Conservation (phyloP, 2,797 vertebrate genomes). For the Pangasius djambal region DNA sequence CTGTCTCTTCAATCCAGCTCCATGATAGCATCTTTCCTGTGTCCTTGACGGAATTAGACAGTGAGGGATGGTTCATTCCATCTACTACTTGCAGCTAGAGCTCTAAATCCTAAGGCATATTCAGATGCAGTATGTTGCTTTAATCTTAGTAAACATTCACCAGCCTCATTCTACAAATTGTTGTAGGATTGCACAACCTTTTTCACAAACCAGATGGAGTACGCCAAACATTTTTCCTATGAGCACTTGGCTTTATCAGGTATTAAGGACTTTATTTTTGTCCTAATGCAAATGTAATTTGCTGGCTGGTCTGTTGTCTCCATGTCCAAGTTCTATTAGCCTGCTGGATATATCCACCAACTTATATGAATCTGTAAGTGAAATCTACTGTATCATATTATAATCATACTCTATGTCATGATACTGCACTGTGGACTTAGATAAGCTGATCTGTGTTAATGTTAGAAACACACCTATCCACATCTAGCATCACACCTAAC, state of each 20-base stretch:
- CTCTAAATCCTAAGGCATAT: neutral
- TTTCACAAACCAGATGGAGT: neutral
- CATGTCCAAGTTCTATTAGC: neutral
- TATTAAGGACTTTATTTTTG: neutral
- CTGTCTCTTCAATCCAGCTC: neutral
- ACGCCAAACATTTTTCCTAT: neutral
- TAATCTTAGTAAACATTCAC: neutral
- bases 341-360: neutral
- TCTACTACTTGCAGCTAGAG: neutral
- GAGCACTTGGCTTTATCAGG: neutral
- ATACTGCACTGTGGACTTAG: neutral
- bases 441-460: no score
- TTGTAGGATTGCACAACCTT: neutral
- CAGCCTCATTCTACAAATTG: neutral
- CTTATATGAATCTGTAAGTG: neutral
- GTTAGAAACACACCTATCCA: no score
- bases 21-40: slow-evolving; percentile 2
- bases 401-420: neutral
- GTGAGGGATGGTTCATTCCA: neutral
- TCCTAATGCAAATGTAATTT: neutral
- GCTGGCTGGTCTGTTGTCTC: neutral
- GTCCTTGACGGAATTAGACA: neutral
- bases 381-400: neutral
- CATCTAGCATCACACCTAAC: no score
- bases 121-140: neutral